Evolutionary conservation across 2,888 invertebrate species (phyloP), one percentile per base, ranked within the genome.

Genomic region (Mesorhabditis belari): DNA sequence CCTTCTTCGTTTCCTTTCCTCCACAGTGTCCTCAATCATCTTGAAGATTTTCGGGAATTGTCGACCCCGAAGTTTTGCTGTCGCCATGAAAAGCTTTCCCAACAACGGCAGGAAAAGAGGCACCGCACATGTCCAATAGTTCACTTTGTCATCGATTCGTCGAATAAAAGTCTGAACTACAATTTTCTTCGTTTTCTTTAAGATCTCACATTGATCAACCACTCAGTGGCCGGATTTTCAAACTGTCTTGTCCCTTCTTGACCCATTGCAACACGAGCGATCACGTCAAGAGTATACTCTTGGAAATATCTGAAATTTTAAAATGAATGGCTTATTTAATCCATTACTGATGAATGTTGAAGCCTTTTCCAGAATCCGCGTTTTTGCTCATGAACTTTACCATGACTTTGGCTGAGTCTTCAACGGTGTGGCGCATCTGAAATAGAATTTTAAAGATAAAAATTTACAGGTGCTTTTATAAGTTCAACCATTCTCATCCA

Each of bases 261-360:
- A 4, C 73, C 73, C 65, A 73, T 67, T 4, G 70, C 70, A 5
- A 73, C 57, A 3, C 71, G 57, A 6, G 63, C 64, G 26, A 73
- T 71, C 5, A 73, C 64, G 51, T 73, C 73, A 6, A 66, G 62
- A 1, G 73, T 70, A 54, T 62, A 66, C 58, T 73, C 70, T 61
- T 73, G 71, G 59, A 57, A 73, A 56, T 62, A 67, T 12, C 64
- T 67, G 29, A 57, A 67, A 49, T 23, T 23, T 35, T 25, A 58
- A 1, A 35, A 17, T 35, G 1, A 17, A 9, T 2, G n/a, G 44
- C 1, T 17, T n/a, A 9, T 1, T 17, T 9, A 35, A 17, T 35
- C n/a, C 44, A 35, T 35, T 1, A 67, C 62, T 49, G 19, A 26
- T 66, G 67, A 50, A 70, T 65, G 28, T 72, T 66, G 58, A 70